These are phyloP conservation scores for Apostichopus californicus DNA, from an alignment of 35 echinoderm and acorn worm species.

Conservation along the genomic window DNA sequence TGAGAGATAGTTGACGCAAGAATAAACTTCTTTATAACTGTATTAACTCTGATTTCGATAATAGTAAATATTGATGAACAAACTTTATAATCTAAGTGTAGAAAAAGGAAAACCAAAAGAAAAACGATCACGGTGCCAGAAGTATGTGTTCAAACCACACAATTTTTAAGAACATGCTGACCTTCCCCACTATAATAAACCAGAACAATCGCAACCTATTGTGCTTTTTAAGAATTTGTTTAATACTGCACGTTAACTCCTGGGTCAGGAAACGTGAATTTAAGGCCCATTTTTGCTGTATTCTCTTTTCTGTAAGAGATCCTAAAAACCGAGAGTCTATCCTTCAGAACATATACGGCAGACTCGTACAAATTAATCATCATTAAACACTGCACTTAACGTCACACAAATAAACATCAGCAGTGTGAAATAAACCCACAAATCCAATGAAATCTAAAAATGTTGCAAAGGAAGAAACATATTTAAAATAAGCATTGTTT, in stretches of 20 bases:
- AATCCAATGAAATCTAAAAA: too few relatives aligned
- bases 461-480: too few relatives aligned
- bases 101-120: slow-evolving; percentile 19
- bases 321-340: too few relatives aligned
- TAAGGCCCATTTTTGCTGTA: too few relatives aligned
- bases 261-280: not conserved
- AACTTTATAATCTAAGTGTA: slow-evolving; percentile 40
- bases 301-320: too few relatives aligned
- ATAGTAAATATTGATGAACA: slow-evolving; percentile 33
- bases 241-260: slow-evolving; percentile 5
- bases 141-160: not conserved
- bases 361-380: too few relatives aligned
- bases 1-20: not conserved
- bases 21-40: slow-evolving; percentile 43
- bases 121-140: slow-evolving; percentile 20
- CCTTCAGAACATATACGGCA: too few relatives aligned
- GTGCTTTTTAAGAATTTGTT: not conserved
- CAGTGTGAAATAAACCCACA: too few relatives aligned
- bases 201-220: too few relatives aligned
- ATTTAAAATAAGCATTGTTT: too few relatives aligned
- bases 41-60: slow-evolving; percentile 41
- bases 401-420: too few relatives aligned
- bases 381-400: too few relatives aligned
- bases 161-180: not conserved
- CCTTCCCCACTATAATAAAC: not conserved